Evolutionary conservation across 2,888 invertebrate species (phyloP).

Genomic region (Slavum lentiscoides): DNA sequence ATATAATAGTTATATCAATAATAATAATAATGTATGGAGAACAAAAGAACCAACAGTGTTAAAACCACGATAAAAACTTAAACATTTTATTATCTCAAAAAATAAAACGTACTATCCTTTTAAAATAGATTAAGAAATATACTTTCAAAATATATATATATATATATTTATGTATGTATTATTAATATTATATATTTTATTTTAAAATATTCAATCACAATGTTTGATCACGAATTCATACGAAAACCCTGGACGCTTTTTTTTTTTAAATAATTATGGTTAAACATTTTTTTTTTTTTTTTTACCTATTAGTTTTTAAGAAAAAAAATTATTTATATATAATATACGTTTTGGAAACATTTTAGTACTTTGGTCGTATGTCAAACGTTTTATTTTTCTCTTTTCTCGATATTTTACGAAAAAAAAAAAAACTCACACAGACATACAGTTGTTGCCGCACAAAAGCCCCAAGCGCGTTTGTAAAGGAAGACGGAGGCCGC

Average conservation of each 20-base stretch:
- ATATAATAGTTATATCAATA: slow-evolving; percentile 42
- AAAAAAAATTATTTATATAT: slow-evolving; percentile 28
- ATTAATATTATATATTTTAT: slow-evolving; percentile 48
- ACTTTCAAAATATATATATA: slow-evolving; percentile 48
- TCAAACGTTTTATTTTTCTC: slow-evolving; percentile 23
- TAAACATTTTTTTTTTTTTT: slow-evolving; percentile 40
- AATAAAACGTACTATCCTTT: slow-evolving; percentile 47
- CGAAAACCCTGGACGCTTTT: slow-evolving; percentile 53
- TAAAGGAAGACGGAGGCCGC: slow-evolving; percentile 47
- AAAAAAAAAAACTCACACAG: slow-evolving; percentile 15
- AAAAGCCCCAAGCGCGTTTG: slow-evolving; percentile 4
- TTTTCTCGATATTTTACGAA: slow-evolving; percentile 10
- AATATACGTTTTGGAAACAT: slow-evolving; percentile 29
- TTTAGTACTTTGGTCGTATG: slow-evolving; percentile 21
- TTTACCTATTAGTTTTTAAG: slow-evolving; percentile 34
- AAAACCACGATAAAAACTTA: slow-evolving; percentile 53
- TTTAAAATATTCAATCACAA: slow-evolving; percentile 53
- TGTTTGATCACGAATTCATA: slow-evolving; percentile 53
- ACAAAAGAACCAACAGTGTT: slow-evolving; percentile 52
- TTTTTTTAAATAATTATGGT: slow-evolving; percentile 43
- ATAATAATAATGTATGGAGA: slow-evolving; percentile 47
- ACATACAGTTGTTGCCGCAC: slow-evolving; percentile 1
- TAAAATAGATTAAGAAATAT: slow-evolving; percentile 51
- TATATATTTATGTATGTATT: slow-evolving; percentile 6
- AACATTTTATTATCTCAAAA: slow-evolving; percentile 47